Percentiles rank a stretch among this genome's conserved stretches.
Evolutionary conservation across 2,113 vertebrate genomes (phyloP).

Genomic region (Sylvilagus bachmani): DNA sequence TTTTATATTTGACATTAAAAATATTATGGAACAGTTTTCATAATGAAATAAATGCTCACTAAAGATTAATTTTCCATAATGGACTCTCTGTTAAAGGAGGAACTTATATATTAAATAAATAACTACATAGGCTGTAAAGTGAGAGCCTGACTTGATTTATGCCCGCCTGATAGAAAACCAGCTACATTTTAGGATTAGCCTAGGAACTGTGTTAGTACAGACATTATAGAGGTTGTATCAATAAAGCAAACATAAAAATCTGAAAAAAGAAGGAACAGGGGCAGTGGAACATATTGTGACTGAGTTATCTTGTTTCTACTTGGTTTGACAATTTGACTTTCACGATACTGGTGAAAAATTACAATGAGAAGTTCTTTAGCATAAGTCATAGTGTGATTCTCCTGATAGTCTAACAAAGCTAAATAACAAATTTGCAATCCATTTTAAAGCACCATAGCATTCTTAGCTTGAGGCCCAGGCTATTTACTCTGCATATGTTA

Average conservation of each 20-base stretch:
- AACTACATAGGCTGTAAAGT: not conserved
- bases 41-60: not conserved
- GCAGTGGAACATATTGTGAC: not conserved
- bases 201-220: not conserved
- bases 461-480: conserved; percentile 20
- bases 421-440: conserved; percentile 53
- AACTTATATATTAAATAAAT: not conserved
- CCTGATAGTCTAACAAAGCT: not conserved
- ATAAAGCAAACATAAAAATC: not conserved
- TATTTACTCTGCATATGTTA: conserved; percentile 70
- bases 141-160: not conserved
- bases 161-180: not conserved
- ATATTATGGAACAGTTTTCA: not conserved
- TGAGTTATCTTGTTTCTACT: conserved; percentile 18
- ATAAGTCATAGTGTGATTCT: conserved; percentile 23
- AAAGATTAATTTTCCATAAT: not conserved
- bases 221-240: not conserved
- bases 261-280: not conserved
- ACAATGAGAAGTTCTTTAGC: not conserved
- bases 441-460: not conserved
- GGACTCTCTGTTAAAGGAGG: not conserved
- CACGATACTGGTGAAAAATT: conserved; percentile 10
- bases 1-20: not conserved
- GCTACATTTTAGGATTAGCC: not conserved
- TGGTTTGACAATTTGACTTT: not conserved